Evolutionary conservation across 2,888 invertebrate species (phyloP).

Genomic region (Morpho achilles): DNA sequence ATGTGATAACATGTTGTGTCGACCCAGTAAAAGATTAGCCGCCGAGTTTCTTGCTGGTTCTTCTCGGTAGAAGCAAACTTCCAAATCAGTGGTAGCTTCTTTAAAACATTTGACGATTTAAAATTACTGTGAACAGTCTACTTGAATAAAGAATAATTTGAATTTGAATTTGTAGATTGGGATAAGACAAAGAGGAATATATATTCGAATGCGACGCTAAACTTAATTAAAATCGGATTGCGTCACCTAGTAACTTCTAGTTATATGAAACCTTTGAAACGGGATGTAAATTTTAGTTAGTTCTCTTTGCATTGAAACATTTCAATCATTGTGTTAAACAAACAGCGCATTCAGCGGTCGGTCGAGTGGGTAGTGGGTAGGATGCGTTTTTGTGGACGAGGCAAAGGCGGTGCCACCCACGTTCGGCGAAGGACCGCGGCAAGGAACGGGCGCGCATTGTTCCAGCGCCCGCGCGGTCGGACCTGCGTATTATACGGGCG

Average conservation of each 20-base stretch:
- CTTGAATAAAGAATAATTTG: no score
- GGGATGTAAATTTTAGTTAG: slow-evolving; percentile 14
- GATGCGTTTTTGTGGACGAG: slow-evolving; percentile 58
- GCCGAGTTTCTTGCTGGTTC: no score
- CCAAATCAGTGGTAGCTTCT: no score
- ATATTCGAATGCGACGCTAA: no score
- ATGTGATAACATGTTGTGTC: no score
- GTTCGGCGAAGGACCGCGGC: slow-evolving; percentile 57
- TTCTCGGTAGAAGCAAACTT: no score
- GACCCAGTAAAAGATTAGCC: no score
- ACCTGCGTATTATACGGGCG: slow-evolving; percentile 69
- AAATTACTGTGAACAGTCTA: no score
- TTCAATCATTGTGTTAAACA: slow-evolving; percentile 33
- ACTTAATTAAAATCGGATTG: no score
- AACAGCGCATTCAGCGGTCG: slow-evolving; percentile 37
- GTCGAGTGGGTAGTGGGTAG: slow-evolving; percentile 46
- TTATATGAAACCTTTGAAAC: not conserved
- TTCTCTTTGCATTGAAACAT: slow-evolving; percentile 16
- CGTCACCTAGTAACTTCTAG: not conserved
- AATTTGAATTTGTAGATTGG: no score
- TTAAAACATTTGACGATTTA: no score
- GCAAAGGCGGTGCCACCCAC: slow-evolving; percentile 61
- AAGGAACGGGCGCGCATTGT: slow-evolving; percentile 60
- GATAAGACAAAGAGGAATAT: no score
- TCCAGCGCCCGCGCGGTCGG: slow-evolving; percentile 57